phyloP scores from a whole-genome alignment of 2,797 vertebrate species.

The Darevskia nairensis region DNA sequence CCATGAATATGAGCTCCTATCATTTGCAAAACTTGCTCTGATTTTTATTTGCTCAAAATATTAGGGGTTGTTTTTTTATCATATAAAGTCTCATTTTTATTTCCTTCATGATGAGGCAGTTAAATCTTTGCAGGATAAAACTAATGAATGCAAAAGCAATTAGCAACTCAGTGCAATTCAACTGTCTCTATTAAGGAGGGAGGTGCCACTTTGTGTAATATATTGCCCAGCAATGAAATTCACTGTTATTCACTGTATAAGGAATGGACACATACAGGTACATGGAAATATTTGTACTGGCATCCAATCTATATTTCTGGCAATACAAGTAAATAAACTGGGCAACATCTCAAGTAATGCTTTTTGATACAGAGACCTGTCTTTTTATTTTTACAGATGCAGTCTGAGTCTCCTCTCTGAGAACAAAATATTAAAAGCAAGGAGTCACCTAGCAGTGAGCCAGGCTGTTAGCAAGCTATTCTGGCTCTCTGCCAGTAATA shows the following conservation, averaged over 20 bases:
- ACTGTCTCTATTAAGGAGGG: not conserved
- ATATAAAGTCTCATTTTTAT: slow-evolving; percentile 36
- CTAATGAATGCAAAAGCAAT: slow-evolving; percentile 29
- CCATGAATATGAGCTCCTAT: not conserved
- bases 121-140: slow-evolving; percentile 23
- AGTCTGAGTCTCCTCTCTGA: not conserved
- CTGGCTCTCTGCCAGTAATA: not conserved
- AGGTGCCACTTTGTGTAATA: slow-evolving; percentile 31
- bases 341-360: not conserved
- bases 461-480: not conserved
- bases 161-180: slow-evolving; percentile 29
- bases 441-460: not conserved
- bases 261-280: not conserved
- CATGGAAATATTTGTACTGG: not conserved
- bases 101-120: slow-evolving; percentile 14
- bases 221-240: slow-evolving; percentile 17
- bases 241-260: not conserved
- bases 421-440: slow-evolving; percentile 1
- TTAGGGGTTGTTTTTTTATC: slow-evolving; percentile 7
- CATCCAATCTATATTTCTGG: not conserved
- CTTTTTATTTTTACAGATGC: not conserved
- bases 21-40: slow-evolving; percentile 28
- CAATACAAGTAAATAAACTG: not conserved
- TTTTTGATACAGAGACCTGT: not conserved
- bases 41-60: slow-evolving; percentile 9